Evolutionary conservation across 1,140 invertebrate species (phyloP), one percentile per base, ranked within the genome.

Genomic region (Idris sp.): DNA sequence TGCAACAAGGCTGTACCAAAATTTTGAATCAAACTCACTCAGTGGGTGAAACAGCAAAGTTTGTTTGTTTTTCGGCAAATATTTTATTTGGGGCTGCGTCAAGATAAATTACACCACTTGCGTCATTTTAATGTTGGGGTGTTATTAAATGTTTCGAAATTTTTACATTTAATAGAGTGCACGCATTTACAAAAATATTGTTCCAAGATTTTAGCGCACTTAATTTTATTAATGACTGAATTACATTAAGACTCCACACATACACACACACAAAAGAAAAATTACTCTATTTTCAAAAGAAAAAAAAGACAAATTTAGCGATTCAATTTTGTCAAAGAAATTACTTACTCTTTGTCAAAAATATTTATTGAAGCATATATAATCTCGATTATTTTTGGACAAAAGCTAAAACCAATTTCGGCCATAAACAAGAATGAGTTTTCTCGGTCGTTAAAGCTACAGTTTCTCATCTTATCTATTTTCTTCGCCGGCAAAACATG

Each of bases 1-100:
- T 59, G 62, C 67, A 72, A 64, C 54, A 75, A 67, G 58, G 53
- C 68, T 58, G 48, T 65, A 53, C 54, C 54, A 59, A 65, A 75
- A 75, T 75, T 69, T 62, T 15, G 51, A 61, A 58, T 58, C 30
- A 18, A 43, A 18, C 16, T 16, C 41, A n/a, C 26, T 8, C 16
- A 19, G 40, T 38, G 13, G 48, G 15, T 51, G 44, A 56, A 65
- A 15, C 19, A n/a, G 10, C n/a, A n/a, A n/a, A 14, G 44, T 54
- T 53, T 44, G 28, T 56, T 68, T 22, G 19, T 22, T 22, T 22
- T 6, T 49, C 35, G n/a, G 25, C 16, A 10, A 0, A 14, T 33
- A 38, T 7, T 43, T 51, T 30, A 30, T 48, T 54, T 19, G 10
- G 51, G 43, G 33, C 28, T 33, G 8, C 8, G n/a, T 33, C 33